Evolutionary conservation across 2,888 invertebrate genomes (phyloP), one percentile per base, ranked within the genome.

Genomic region (Ophion slaviceki): DNA sequence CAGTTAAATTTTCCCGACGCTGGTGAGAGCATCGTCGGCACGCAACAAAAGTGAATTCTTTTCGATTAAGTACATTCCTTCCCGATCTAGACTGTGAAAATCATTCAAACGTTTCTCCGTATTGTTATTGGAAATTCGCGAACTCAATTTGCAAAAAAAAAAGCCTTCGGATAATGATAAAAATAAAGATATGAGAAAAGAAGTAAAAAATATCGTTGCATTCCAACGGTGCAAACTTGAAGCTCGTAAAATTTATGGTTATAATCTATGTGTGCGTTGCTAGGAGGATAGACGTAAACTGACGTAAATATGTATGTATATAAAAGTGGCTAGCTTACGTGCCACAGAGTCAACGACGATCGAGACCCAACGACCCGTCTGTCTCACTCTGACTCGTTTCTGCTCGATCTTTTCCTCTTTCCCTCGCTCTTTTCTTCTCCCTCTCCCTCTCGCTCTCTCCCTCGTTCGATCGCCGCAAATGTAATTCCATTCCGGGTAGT

Each of bases 191-290:
- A 40, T 40, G 8, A 40, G 8, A 40, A 40, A 40, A 7, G 40
- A 40, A 40, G 32, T 32, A 40, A 40, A 40, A 40, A 40, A 40
- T 32, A 32, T 32, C 32, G 40, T 40, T 40, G n/a, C 68, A 53
- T 66, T 40, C 64, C 47, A 72, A n/a, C 75, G 45, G 68, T 78
- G 67, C 57, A 40, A 61, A 61, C 76, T 77, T 66, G 47, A 68
- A 87, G 1, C 1, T 40, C 40, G 8, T 40, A 40, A 40, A 86
- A 89, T 87, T 89, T 89, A 89, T 88, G 84, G 85, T 87, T 81
- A 85, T 45, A 78, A 68, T 61, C 59, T 76, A 24, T 64, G 70
- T 32, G 72, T 74, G 32, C 61, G 24, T 36, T n/a, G 24, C 80
- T 77, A 84, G 84, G 71, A 53, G 71, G 72, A 70, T 40, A 40